Base-by-base conservation (phyloP, 2,888 invertebrate genomes). In the Apotomis betuletana region DNA sequence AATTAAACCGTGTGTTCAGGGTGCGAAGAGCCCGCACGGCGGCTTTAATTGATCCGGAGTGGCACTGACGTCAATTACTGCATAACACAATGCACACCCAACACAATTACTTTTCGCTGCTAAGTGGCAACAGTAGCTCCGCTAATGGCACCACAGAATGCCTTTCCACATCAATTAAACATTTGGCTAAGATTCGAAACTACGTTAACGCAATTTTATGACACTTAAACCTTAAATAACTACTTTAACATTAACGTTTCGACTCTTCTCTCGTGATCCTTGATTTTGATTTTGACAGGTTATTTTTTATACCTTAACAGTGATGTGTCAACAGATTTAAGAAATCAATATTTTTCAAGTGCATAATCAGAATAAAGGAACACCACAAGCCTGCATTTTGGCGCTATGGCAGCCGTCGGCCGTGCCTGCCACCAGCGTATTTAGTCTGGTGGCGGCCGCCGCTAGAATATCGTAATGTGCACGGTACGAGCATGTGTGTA, bases 401-500 rank as follows among this genome's bases (percentile, higher is more conserved):
- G 60, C 68, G 57, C 69, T 57, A 63, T 46, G 9, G 49, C 46
- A 41, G 55, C 44, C 52, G 41, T 15, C 38, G 52, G 13, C 61
- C 27, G 51, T 12, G 49, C n/a, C 36, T 8, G 27, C 15, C 51
- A 59, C 59, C 68, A 41, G 10, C 64, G 38, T 49, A 8, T 49
- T 52, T 65, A 57, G 65, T 55, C 55, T 46, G 8, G 44, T 10
- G 44, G 57, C 8, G 54, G 49, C 54, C 15, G 15, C 62, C 69
- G 57, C 69, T 69, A 55, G 61, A n/a, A 59, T 55, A 4, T 13
- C 61, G 49, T 38, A 67, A 55, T 57, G 49, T 49, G 69, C 69
- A 69, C 69, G 69, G 69, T 61, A 69, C 27, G 69, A 62, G 69
- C 69, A 69, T 69, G 69, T 57, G 62, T 67, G 36, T 51, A 58